Percentiles rank a stretch among this genome's conserved stretches.
Conservation (phyloP, 2,797 vertebrate genomes). For the Delichon dasypus region DNA sequence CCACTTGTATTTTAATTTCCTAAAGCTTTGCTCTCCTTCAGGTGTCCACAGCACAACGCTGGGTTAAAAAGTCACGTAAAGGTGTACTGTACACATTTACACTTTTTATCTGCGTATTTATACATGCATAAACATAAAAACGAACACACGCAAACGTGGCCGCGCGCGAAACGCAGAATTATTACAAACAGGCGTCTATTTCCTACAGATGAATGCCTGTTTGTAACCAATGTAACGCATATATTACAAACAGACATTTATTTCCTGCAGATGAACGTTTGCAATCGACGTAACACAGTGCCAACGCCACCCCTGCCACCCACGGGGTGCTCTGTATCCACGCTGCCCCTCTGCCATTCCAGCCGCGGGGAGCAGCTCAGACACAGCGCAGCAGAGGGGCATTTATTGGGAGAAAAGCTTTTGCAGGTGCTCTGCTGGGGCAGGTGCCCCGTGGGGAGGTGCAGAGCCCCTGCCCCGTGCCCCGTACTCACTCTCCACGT, state of each 20-base stretch:
- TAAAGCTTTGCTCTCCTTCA: not conserved
- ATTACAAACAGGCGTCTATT: not conserved
- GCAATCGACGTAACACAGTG: too few relatives aligned
- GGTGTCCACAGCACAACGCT: not conserved
- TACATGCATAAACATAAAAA: not conserved
- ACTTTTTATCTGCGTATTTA: not conserved
- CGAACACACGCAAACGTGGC: not conserved
- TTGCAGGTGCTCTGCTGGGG: too few relatives aligned
- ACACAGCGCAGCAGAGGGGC: not conserved
- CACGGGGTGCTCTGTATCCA: not conserved
- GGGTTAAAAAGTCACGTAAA: not conserved
- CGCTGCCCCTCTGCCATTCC: not conserved
- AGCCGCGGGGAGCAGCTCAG: not conserved
- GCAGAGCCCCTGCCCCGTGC: too few relatives aligned
- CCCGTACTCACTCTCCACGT: conserved; percentile 89
- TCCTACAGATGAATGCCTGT: not conserved
- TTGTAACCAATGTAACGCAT: not conserved
- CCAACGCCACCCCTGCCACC: not conserved
- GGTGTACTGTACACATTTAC: too few relatives aligned
- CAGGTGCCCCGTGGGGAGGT: too few relatives aligned
- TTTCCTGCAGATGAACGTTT: too few relatives aligned
- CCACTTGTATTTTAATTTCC: not conserved
- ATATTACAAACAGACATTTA: too few relatives aligned
- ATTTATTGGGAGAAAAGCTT: too few relatives aligned
- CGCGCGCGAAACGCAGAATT: not conserved